Conservation (phyloP, 2,113 vertebrate species). For the Spilogale gracilis region DNA sequence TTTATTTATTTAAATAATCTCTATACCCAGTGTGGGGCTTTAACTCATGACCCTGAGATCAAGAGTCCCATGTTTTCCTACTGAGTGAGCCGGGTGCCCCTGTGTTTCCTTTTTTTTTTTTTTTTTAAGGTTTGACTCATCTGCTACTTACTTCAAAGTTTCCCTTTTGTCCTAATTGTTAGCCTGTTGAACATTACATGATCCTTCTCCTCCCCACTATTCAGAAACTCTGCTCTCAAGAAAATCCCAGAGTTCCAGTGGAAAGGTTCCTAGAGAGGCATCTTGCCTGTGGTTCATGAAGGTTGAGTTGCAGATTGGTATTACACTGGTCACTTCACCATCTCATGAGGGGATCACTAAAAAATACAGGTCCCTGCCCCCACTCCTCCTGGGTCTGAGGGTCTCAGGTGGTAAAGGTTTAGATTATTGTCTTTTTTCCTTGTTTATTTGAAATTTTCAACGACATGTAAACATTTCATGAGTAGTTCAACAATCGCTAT, state of each 20-base stretch:
- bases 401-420: background rate
- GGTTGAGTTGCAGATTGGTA: background rate
- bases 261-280: background rate
- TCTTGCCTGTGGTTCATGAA: background rate
- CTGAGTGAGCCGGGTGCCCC: background rate
- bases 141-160: background rate
- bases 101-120: background rate
- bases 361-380: background rate
- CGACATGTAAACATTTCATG: background rate
- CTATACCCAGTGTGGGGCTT: background rate
- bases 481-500: background rate
- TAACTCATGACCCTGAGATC: background rate
- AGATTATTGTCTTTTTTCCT: background rate
- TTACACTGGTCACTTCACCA: background rate
- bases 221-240: background rate
- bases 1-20: constrained; percentile 2
- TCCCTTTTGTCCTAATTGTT: background rate
- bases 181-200: background rate
- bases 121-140: background rate
- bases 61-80: background rate
- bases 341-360: background rate
- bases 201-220: background rate
- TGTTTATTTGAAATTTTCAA: background rate
- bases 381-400: background rate
- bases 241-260: background rate